Evolutionary conservation across 2,888 invertebrate genomes (phyloP), one percentile per base, ranked within the genome.

Genomic region (Nemotelus nigrinus): DNA sequence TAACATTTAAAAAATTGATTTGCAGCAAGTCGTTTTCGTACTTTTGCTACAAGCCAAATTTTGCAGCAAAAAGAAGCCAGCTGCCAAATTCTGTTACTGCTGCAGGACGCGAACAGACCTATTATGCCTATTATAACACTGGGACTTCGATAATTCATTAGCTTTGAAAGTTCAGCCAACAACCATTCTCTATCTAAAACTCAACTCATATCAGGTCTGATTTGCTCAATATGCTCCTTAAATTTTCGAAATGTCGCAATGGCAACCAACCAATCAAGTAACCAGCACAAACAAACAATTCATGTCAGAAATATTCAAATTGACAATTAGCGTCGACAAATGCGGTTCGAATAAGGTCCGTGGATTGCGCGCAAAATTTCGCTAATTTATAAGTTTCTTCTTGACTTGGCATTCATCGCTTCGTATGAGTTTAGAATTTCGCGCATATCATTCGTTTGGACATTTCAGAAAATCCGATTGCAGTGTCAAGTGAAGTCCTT

Each of bases 331-430:
- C 82, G 82, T 85, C 83, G 82, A 82, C 80, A 83, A 84, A 84
- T 84, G 83, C 85, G 86, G 85, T 82, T 83, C 65, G 68, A 39
- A 65, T 82, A 80, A 79, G 76, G 77, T 77, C 81, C 80, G 80
- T 80, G 82, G 68, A 82, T 82, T 81, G 82, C 83, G 84, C 83
- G 82, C 83, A 83, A 83, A 82, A 81, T 82, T 77, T 53, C 53
- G 53, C n/a, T 53, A 7, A n/a, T 53, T n/a, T 53, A 53, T n/a
- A n/a, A 2, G n/a, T 25, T 39, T 10, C 39, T 58, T 58, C 8
- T 58, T 25, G 39, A 58, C 39, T 58, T 25, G 25, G 25, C 25
- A 25, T 25, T 25, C 25, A 25, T 25, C 25, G 25, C 25, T 25
- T 25, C 25, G 25, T 25, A 25, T 25, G 25, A 25, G 25, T 25